Evolutionary conservation across 1,140 invertebrate species (phyloP).

Genomic region (Cydia pomonella): DNA sequence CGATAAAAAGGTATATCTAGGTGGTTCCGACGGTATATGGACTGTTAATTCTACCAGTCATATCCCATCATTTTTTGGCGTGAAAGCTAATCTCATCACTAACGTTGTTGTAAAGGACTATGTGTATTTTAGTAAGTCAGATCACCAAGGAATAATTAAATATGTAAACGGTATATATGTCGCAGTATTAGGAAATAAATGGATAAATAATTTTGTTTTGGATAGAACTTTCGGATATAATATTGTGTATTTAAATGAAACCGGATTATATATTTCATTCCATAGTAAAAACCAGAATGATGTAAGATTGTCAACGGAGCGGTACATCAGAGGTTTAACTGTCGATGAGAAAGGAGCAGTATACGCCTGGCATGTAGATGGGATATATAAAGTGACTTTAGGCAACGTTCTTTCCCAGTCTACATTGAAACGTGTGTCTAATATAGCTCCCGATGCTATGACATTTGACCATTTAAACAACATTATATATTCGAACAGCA

Average conservation of each 20-base stretch:
- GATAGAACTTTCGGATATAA: constrained; percentile 50
- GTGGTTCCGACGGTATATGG: constrained; percentile 63
- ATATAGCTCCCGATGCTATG: constrained; percentile 56
- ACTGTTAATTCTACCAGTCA: constrained; percentile 49
- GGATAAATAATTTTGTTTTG: constrained; percentile 63
- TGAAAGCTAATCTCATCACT: constrained; percentile 52
- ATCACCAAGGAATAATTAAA: constrained; percentile 54
- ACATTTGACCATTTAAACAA: constrained; percentile 71
- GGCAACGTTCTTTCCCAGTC: constrained; percentile 51
- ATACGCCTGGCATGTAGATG: constrained; percentile 70
- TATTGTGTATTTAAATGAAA: constrained; percentile 54
- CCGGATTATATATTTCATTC: constrained; percentile 35
- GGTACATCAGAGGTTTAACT: constrained; percentile 64
- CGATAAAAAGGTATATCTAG: constrained; percentile 60
- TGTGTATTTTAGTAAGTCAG: constrained; percentile 58
- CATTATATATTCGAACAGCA: constrained; percentile 59
- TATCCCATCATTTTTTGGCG: neutral
- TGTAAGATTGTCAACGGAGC: constrained; percentile 55
- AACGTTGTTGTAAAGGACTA: constrained; percentile 61
- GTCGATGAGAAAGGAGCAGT: constrained; percentile 58
- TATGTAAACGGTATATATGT: constrained; percentile 64
- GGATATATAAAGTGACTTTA: constrained; percentile 62
- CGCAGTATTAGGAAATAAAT: constrained; percentile 47
- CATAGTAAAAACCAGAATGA: constrained; percentile 32
- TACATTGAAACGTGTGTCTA: constrained; percentile 51